A percentile compares a stretch with the other conserved stretches of the same genome.
These are phyloP conservation scores for Parauchenoglanis ngamensis DNA, from an alignment of 2,797 vertebrate genomes.

Conservation along the genomic window DNA sequence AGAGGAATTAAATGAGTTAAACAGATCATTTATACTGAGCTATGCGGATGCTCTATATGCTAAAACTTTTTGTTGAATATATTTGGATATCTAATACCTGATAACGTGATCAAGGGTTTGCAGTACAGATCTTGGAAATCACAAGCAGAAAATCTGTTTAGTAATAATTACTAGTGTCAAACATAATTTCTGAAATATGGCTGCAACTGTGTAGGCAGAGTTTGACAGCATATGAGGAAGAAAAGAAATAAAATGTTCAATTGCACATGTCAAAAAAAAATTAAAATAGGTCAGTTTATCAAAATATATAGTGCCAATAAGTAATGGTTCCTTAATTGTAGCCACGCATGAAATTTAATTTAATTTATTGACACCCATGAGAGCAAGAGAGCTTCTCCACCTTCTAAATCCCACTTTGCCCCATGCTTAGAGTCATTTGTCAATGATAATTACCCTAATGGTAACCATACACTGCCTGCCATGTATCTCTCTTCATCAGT, in stretches of 20 bases:
- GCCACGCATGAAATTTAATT: background rate
- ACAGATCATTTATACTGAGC: background rate
- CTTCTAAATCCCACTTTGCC: background rate
- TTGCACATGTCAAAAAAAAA: background rate
- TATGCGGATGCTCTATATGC: background rate
- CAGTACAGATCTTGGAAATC: background rate
- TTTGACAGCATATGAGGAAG: background rate
- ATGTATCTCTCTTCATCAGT: background rate
- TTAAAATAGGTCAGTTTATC: background rate
- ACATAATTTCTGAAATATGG: background rate
- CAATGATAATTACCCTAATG: background rate
- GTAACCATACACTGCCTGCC: no score
- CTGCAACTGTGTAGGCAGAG: conserved; percentile 4
- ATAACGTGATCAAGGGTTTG: background rate
- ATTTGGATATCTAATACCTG: background rate
- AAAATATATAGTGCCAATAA: background rate
- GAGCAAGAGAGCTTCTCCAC: background rate
- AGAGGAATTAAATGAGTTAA: background rate
- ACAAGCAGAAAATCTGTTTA: background rate
- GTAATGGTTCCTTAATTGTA: background rate
- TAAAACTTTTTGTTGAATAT: background rate
- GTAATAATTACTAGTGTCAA: conserved; percentile 5
- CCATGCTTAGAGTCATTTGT: background rate
- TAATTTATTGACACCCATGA: background rate
- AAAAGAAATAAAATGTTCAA: background rate